Evolutionary conservation across 2,113 vertebrate genomes (phyloP), one percentile per base, ranked within the genome.

Genomic region (Hypanus sabinus): DNA sequence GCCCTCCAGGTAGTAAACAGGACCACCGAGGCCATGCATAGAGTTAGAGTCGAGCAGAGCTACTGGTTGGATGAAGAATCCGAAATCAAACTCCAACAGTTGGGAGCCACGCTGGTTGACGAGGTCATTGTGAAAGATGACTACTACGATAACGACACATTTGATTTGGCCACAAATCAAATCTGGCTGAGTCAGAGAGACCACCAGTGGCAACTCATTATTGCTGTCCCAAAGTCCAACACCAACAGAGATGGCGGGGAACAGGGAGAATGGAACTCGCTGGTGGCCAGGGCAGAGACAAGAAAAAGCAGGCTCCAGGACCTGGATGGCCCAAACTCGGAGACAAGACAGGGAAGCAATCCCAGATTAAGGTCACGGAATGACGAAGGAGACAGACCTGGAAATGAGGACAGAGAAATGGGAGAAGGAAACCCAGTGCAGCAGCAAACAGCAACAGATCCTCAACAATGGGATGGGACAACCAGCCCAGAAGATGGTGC

Each of bases 101-200:
- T 91, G n/a, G 95, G 94, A 0, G 94, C 94, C n/a, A 83, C 71
- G 20, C 93, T 94, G 5, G 77, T 94, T 22, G 85, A 83, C 1
- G 94, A 93, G 65, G 94, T 94, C 27, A 77, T 55, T 9, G 83
- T 95, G 16, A 93, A 57, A 83, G 95, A 94, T 27, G 94, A 94
- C 38, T 95, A 95, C 70, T 95, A 96, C 7, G 95, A 96, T 93
- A 95, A 95, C 0, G 94, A 94, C 76, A 94, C 30, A 76, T 95
- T 95, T 46, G 94, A 95, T 16, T 94, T 96, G 65, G 96, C 95
- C 20, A 94, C 93, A 22, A 94, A 94, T 7, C 94, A 94, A 30
- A 68, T 94, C 36, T 95, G 95, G 96, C 94, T 96, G 10, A 95
- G 95, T 94, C 95, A 93, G 83, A 94, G 77, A 22, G 94, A 94